These are phyloP conservation scores for Antitype chi DNA, from an alignment of 2,888 invertebrate genomes.

Conservation along the genomic window DNA sequence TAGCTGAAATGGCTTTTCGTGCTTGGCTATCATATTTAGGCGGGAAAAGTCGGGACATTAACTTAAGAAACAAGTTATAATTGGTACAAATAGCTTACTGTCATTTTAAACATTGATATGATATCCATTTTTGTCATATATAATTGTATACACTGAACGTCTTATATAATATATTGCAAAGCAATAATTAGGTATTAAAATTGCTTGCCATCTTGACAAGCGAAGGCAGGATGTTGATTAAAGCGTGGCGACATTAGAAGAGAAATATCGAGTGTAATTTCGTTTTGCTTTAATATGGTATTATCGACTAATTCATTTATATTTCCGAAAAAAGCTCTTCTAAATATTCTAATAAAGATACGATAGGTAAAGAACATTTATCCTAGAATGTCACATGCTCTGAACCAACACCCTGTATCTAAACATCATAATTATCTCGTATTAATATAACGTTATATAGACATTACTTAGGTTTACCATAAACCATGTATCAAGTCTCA, in stretches of 20 bases:
- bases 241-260: conserved; percentile 24
- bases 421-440: conserved; percentile 64
- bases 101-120: conserved; percentile 64
- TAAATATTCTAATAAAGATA: not conserved
- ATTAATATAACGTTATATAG: conserved; percentile 62
- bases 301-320: not conserved
- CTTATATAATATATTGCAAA: conserved; percentile 63
- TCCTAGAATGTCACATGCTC: conserved; percentile 13
- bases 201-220: conserved; percentile 53
- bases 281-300: not conserved
- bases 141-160: conserved; percentile 62
- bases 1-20: conserved; percentile 48
- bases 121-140: conserved; percentile 61
- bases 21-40: conserved; percentile 52
- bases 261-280: not conserved
- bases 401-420: conserved; percentile 43
- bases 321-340: not conserved
- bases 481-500: conserved; percentile 73
- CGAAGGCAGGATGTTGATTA: conserved; percentile 37
- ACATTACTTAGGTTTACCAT: conserved; percentile 62
- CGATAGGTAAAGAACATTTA: not conserved
- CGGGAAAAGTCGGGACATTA: conserved; percentile 47
- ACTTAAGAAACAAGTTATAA: conserved; percentile 44
- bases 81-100: conserved; percentile 61
- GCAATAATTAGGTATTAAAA: conserved; percentile 61